Percentiles rank a stretch among this genome's conserved stretches.
phyloP scores from a whole-genome alignment of 2,888 invertebrate species.

The Schrankia costaestrigalis region DNA sequence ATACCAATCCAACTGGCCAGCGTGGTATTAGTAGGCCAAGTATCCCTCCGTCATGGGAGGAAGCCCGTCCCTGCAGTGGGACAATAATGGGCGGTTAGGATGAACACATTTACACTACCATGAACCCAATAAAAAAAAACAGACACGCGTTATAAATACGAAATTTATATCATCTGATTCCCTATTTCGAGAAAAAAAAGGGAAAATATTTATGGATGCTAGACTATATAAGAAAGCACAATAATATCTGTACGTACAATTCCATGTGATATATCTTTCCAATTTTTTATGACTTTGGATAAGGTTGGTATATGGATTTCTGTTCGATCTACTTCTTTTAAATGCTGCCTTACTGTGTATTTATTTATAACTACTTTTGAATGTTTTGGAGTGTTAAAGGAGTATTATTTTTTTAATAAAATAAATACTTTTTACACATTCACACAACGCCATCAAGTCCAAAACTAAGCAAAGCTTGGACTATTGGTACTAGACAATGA shows the following conservation, averaged over 20 bases:
- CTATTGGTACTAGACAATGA: no score
- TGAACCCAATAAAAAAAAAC: conserved; percentile 4
- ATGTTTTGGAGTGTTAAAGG: not conserved
- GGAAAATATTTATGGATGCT: not conserved
- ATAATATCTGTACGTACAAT: conserved; percentile 1
- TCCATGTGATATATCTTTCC: conserved; percentile 9
- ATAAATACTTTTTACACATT: no score
- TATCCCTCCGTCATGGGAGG: no score
- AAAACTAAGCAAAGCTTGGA: no score
- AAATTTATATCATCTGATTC: conserved; percentile 5
- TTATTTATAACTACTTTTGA: conserved; percentile 11
- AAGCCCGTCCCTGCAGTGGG: no score
- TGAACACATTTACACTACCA: conserved; percentile 2
- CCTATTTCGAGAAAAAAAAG: conserved; percentile 4
- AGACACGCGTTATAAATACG: conserved; percentile 9
- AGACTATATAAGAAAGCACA: not conserved
- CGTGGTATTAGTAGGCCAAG: no score
- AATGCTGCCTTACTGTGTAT: not conserved
- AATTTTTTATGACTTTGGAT: conserved; percentile 6
- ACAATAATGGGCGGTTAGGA: no score
- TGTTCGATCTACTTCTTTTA: conserved; percentile 6
- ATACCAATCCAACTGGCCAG: no score
- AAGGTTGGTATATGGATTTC: conserved; percentile 14
- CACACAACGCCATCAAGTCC: no score
- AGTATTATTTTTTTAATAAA: not conserved